A percentile compares a stretch with the other conserved stretches of the same genome.
Evolutionary conservation across 2,113 vertebrate genomes (phyloP).

Genomic region (Bubalus kerabau): DNA sequence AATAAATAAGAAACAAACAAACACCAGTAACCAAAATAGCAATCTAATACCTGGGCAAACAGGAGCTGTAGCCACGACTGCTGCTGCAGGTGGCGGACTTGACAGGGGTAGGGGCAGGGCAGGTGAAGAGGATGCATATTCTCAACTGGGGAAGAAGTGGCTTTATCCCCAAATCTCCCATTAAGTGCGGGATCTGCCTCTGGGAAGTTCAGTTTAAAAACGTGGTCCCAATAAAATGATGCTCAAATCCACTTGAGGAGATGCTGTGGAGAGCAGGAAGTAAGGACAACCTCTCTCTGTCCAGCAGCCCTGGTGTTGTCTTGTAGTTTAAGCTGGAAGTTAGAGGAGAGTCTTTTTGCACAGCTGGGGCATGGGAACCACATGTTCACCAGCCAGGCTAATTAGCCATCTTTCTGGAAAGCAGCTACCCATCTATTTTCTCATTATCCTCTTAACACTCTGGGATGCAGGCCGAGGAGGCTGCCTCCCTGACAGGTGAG

Average conservation of each 20-base stretch:
- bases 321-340: neutral
- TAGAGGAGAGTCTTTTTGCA: neutral
- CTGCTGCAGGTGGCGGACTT: neutral
- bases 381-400: neutral
- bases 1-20: neutral
- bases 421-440: neutral
- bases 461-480: neutral
- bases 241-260: neutral
- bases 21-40: rapidly evolving
- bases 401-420: neutral
- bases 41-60: rapidly evolving
- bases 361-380: neutral
- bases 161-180: neutral
- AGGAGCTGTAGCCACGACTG: neutral
- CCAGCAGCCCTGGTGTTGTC: rapidly evolving
- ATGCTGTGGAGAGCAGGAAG: neutral
- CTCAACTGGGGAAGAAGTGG: rapidly evolving
- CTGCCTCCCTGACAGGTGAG: neutral
- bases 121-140: rapidly evolving
- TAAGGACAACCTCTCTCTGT: too few species aligned
- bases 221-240: neutral
- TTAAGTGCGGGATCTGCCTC: neutral
- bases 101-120: rapidly evolving
- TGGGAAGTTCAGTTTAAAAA: neutral
- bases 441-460: neutral